Evolutionary conservation across 2,797 vertebrate genomes (phyloP).

Genomic region (Protonibea diacanthus): DNA sequence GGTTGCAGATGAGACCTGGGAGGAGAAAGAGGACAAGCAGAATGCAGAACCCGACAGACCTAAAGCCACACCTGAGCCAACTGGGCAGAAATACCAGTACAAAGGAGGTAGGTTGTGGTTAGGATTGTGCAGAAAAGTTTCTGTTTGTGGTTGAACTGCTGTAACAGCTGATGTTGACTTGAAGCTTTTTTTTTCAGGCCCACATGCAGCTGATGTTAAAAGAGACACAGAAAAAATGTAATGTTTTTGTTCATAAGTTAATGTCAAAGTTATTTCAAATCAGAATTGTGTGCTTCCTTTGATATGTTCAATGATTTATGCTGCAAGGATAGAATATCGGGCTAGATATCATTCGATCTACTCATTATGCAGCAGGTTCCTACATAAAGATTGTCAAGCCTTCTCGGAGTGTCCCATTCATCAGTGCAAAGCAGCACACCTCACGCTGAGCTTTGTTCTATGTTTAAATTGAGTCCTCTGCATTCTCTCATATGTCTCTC

Average conservation of each 20-base stretch:
- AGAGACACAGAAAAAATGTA: neutral
- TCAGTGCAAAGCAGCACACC: neutral
- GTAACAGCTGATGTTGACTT: neutral
- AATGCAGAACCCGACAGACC: conserved; percentile 88
- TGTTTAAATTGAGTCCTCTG: neutral
- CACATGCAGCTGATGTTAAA: neutral
- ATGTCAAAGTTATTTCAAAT: neutral
- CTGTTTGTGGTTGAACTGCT: neutral
- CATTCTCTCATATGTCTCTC: conserved; percentile 10
- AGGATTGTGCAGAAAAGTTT: neutral
- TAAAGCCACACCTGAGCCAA: conserved; percentile 70
- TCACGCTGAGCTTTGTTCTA: neutral
- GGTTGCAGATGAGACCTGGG: conserved; percentile 93
- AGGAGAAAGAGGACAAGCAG: conserved; percentile 96
- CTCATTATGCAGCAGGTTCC: neutral
- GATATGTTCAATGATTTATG: neutral
- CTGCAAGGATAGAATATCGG: neutral
- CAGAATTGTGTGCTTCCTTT: neutral
- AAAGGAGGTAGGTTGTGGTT: conserved; percentile 89
- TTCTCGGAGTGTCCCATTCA: neutral
- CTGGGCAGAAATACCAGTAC: conserved; percentile 94
- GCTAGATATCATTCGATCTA: neutral
- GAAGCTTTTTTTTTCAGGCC: neutral
- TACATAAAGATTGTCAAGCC: neutral
- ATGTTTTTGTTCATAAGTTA: neutral